Conservation (phyloP, 2,888 invertebrate species). For the Hartigia nigra region DNA sequence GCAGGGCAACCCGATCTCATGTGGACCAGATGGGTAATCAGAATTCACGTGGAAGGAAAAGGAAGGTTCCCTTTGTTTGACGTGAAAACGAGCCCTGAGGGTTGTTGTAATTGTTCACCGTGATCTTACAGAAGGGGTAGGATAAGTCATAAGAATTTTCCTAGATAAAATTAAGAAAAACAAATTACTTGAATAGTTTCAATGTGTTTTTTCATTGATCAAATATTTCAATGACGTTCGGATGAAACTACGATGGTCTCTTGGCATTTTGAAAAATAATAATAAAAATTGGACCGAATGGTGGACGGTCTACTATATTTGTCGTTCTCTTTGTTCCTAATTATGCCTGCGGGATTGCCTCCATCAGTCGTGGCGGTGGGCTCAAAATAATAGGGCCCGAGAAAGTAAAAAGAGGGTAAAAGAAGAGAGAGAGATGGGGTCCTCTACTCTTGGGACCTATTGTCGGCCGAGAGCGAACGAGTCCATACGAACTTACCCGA, state of each 20-base stretch:
- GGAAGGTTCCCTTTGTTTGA: not conserved
- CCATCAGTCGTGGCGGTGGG: conserved; percentile 42
- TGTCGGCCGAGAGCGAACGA: conserved; percentile 1
- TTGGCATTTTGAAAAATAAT: conserved; percentile 11
- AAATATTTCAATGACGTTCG: not conserved
- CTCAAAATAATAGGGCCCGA: conserved; percentile 49
- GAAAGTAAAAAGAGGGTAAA: conserved; percentile 26
- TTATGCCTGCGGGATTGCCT: conserved; percentile 44
- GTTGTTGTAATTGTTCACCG: not conserved
- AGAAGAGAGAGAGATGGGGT: conserved; percentile 9
- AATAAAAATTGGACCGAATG: conserved; percentile 20
- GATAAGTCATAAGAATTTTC: not conserved
- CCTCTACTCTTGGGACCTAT: conserved; percentile 4
- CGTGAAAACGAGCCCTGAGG: not conserved
- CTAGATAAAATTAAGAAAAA: not conserved
- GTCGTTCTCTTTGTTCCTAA: conserved; percentile 43
- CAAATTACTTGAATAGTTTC: not conserved
- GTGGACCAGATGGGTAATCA: conserved; percentile 52
- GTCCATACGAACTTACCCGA: not conserved
- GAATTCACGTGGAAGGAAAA: conserved; percentile 25
- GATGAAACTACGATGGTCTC: too few relatives aligned
- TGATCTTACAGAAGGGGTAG: not conserved
- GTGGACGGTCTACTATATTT: conserved; percentile 26
- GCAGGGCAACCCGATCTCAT: conserved; percentile 44
- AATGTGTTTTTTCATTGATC: not conserved